Base-by-base conservation (phyloP, 2,888 invertebrate species). In the Drosophila setosimentum region DNA sequence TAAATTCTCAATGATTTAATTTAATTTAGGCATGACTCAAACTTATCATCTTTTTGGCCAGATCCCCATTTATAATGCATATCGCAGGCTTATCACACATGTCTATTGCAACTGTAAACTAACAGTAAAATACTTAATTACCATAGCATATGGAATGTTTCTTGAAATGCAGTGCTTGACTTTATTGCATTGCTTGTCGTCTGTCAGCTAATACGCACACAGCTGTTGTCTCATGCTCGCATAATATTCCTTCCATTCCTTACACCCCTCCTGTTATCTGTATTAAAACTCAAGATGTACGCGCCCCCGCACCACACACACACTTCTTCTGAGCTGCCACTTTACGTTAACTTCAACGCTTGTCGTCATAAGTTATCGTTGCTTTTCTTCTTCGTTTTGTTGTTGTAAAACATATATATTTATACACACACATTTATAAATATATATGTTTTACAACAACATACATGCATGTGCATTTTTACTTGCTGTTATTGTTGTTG, bases 271-370 rank as follows among this genome's bases (percentile, higher is more conserved):
- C 21, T 18, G n/a, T 24, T 66, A 49, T 27, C 45, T 49, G 45
- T 58, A 53, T 73, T 70, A 57, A 69, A 55, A 71, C 45, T 50
- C 55, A 35, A 27, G 3, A n/a, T 27, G 35, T 16, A 7, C 16
- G 27, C 51, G 21, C 33, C 32, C 3, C 59, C 24, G 24, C 11
- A 45, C n/a, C 37, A 27, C 42, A 37, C 37, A 69, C 48, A 8
- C 24, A n/a, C 27, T 55, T 74, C 60, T 63, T 57, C 51, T 59
- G 55, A 30, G 30, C 67, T 75, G 76, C 67, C 75, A 75, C 63
- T 71, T 76, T 68, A 48, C 61, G 64, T 76, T 71, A 68, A 58
- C 71, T 58, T 76, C 64, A 75, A 55, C 60, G 70, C 62, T 66
- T 70, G 66, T 66, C 75, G 49, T 45, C 71, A 40, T 57, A 54